Evolutionary conservation across 2,888 invertebrate species (phyloP).

Genomic region (Limnephilus marmoratus): DNA sequence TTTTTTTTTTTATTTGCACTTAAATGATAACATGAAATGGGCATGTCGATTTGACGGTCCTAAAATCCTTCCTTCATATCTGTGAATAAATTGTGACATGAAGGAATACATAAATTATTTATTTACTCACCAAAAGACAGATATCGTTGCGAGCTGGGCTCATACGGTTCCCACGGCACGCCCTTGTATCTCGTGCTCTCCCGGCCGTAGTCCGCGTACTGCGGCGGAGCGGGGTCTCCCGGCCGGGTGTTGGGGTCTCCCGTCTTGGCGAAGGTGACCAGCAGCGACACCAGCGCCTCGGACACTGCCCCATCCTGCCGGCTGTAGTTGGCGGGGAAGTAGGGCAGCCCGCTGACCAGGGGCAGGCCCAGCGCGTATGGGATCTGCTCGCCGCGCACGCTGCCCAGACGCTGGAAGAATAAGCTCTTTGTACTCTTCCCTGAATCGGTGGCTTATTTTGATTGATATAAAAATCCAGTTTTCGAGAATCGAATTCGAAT

Average conservation of each 20-base stretch:
- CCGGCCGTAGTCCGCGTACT: constrained; percentile 77
- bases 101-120: too few species aligned
- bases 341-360: constrained; percentile 81
- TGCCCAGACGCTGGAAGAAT: constrained; percentile 81
- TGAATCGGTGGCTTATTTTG: background rate
- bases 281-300: constrained; percentile 84
- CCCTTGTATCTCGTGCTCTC: constrained; percentile 80
- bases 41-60: too few species aligned
- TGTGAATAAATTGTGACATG: too few species aligned
- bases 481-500: too few species aligned
- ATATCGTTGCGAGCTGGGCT: constrained; percentile 87
- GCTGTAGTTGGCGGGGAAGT: constrained; percentile 84
- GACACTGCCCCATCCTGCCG: constrained; percentile 85
- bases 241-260: constrained; percentile 82
- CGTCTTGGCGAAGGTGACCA: constrained; percentile 89
- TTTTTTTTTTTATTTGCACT: too few species aligned
- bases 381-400: constrained; percentile 86
- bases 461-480: too few species aligned
- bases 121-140: constrained; percentile 83
- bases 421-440: background rate
- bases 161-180: constrained; percentile 87
- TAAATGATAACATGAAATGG: too few species aligned
- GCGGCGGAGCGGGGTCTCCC: constrained; percentile 73
- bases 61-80: too few species aligned
- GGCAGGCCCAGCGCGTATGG: constrained; percentile 87